Evolutionary conservation across 2,797 vertebrate genomes (phyloP).

Genomic region (Acanthornis magna): DNA sequence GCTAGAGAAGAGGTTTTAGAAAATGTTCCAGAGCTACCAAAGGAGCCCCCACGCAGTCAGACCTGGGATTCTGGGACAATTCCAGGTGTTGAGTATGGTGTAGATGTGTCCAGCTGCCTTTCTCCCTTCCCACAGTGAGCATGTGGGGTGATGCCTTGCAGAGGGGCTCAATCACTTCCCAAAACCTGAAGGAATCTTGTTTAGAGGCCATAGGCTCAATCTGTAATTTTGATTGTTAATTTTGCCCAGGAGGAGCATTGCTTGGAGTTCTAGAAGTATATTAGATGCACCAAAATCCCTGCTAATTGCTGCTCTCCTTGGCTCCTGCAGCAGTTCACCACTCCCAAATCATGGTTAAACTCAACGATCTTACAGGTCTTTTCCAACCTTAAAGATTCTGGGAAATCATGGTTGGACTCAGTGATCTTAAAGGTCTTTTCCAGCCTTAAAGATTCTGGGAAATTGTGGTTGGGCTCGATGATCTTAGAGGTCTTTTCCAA

Average conservation of each 20-base stretch:
- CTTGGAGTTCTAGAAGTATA: not conserved
- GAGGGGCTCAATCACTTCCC: not conserved
- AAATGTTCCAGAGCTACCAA: not conserved
- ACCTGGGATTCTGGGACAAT: not conserved
- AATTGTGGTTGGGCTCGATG: not conserved
- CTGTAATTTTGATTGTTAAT: not conserved
- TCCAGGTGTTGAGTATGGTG: not conserved
- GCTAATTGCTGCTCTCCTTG: not conserved
- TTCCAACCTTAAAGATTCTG: not conserved
- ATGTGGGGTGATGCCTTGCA: not conserved
- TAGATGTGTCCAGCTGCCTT: not conserved
- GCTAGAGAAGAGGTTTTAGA: not conserved
- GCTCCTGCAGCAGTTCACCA: not conserved
- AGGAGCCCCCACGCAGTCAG: fast-evolving
- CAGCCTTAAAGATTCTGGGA: not conserved
- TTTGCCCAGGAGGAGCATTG: not conserved
- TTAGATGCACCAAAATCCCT: not conserved
- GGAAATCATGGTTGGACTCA: not conserved
- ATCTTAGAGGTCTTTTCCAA: not conserved
- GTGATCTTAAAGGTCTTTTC: not conserved
- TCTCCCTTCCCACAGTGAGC: not conserved
- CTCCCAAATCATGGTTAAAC: not conserved
- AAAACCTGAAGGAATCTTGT: not conserved
- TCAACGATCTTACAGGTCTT: not conserved
- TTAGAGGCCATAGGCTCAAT: not conserved